Conservation (phyloP, 1,140 invertebrate species). For the Drosophila willistoni region DNA sequence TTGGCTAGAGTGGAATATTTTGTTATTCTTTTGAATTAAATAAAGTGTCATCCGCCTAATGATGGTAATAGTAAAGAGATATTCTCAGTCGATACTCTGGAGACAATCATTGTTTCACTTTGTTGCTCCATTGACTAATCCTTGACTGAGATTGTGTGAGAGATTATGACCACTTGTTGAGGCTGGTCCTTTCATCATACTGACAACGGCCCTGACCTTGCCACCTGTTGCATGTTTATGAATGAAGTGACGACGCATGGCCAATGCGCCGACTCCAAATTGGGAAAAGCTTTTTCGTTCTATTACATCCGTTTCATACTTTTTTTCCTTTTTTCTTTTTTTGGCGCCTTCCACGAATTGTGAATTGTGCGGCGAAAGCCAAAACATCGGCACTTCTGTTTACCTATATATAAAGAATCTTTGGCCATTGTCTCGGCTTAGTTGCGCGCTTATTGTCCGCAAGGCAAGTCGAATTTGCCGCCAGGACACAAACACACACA, state of each 20-base stretch:
- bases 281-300: conserved; percentile 50
- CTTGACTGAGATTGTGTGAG: not conserved
- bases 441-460: conserved; percentile 69
- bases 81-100: not conserved
- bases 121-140: conserved; percentile 27
- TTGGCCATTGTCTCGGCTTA: conserved; percentile 68
- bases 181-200: not conserved
- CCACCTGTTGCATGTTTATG: conserved; percentile 68
- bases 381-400: conserved; percentile 8
- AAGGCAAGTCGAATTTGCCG: conserved; percentile 34
- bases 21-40: conserved; percentile 42
- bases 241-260: conserved; percentile 48
- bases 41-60: conserved; percentile 10
- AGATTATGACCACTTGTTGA: conserved; percentile 52
- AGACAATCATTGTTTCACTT: too few species aligned
- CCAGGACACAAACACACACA: not conserved
- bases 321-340: not conserved
- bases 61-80: not conserved
- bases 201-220: conserved; percentile 62
- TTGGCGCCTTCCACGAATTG: conserved; percentile 66
- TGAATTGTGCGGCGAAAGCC: conserved; percentile 33
- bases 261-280: conserved; percentile 43
- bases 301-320: not conserved
- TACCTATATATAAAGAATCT: conserved; percentile 55
- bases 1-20: conserved; percentile 23